Evolutionary conservation across 1,140 invertebrate genomes (phyloP).

Genomic region (Prorops nasuta): DNA sequence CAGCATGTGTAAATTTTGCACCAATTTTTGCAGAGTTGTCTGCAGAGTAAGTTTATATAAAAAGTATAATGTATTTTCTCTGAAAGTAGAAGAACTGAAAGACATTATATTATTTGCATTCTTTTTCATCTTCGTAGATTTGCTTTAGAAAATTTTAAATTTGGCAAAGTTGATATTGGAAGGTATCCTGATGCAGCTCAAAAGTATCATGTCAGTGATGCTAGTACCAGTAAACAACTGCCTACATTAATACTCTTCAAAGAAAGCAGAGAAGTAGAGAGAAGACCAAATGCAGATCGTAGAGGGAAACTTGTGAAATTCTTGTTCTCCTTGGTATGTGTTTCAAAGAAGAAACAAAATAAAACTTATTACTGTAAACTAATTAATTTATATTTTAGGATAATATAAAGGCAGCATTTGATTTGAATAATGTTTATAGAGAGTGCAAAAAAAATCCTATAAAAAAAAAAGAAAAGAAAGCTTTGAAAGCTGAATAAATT

Average conservation of each 20-base stretch:
- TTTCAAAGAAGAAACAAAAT: constrained; percentile 1
- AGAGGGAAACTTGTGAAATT: constrained; percentile 82
- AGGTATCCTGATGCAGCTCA: constrained; percentile 84
- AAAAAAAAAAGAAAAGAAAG: constrained; percentile 54
- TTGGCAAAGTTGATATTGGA: constrained; percentile 95
- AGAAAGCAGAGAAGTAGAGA: constrained; percentile 80
- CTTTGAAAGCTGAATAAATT: constrained; percentile 43
- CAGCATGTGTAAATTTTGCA: constrained; percentile 89
- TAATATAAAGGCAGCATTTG: constrained; percentile 85
- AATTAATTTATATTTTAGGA: constrained; percentile 68
- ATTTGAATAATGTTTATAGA: constrained; percentile 83
- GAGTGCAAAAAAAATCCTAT: constrained; percentile 69
- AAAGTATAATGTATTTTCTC: too few species aligned
- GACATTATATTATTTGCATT: not conserved
- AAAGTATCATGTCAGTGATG: constrained; percentile 83
- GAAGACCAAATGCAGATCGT: constrained; percentile 77
- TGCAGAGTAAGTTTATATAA: constrained; percentile 68
- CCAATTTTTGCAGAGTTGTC: constrained; percentile 87
- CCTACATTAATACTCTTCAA: constrained; percentile 90
- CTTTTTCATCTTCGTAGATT: constrained; percentile 56
- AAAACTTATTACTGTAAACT: not conserved
- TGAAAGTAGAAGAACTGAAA: not conserved
- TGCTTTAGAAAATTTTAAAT: constrained; percentile 83
- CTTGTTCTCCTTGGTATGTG: constrained; percentile 63
- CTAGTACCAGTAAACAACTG: constrained; percentile 89